A percentile compares a stretch with the other conserved stretches of the same genome.
Conservation (phyloP, 1,140 invertebrate species). For the Conus ventricosus region DNA sequence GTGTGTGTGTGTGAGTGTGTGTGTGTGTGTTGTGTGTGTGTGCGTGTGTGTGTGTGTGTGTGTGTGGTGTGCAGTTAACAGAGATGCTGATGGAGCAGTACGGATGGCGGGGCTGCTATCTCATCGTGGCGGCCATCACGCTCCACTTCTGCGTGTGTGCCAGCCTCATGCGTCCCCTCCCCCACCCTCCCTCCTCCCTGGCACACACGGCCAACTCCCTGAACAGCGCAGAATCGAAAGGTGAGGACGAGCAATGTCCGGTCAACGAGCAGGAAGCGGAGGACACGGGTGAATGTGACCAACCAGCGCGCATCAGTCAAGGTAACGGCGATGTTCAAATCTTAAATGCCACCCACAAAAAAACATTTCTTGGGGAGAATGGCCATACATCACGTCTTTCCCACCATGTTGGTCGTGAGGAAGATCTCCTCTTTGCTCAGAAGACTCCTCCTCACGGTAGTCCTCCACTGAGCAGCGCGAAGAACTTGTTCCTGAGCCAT, state of each 20-base stretch:
- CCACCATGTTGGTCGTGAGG: not conserved
- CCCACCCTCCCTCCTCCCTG: not conserved
- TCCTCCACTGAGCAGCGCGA: not conserved
- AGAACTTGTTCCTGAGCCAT: not conserved
- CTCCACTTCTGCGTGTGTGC: conserved; percentile 94
- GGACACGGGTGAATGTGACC: not conserved
- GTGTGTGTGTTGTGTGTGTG: conserved; percentile 5
- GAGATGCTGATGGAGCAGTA: conserved; percentile 79
- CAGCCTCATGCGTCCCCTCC: conserved; percentile 40
- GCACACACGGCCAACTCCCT: not conserved
- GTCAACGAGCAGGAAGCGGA: not conserved
- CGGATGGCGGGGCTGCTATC: conserved; percentile 84
- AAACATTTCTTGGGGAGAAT: not conserved
- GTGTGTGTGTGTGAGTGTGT: not conserved
- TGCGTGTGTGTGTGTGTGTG: not conserved
- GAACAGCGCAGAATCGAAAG: not conserved
- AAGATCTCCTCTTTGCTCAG: not conserved
- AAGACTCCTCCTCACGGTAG: not conserved
- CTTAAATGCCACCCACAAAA: not conserved
- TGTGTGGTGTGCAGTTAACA: conserved; percentile 61
- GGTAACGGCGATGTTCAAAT: not conserved
- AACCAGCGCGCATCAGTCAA: not conserved
- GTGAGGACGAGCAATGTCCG: not conserved
- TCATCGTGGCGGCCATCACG: conserved; percentile 84
- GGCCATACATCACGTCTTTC: not conserved